phyloP scores from a whole-genome alignment of 2,888 invertebrate species.

The Bhutanitis thaidina region DNA sequence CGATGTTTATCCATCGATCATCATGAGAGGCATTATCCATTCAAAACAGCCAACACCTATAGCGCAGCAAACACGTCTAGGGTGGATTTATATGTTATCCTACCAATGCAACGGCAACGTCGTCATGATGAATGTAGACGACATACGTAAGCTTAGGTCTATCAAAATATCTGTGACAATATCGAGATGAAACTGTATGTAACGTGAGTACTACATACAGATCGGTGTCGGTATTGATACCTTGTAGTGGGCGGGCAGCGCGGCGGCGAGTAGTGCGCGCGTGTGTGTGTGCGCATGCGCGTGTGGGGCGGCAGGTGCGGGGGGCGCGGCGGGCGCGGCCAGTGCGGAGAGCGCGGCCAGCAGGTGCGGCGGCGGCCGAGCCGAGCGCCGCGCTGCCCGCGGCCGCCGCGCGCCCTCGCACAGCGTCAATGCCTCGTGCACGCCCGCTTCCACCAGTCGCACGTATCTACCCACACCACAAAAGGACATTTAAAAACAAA shows the following conservation, averaged over 20 bases:
- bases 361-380: slow-evolving; percentile 90
- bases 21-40: no score
- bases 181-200: no score
- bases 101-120: no score
- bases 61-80: no score
- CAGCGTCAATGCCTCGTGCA: slow-evolving; percentile 92
- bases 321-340: slow-evolving; percentile 65
- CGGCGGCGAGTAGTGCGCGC: slow-evolving; percentile 68
- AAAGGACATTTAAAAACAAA: no score
- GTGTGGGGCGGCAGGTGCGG: slow-evolving; percentile 63
- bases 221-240: slow-evolving; percentile 18
- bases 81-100: no score
- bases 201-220: no score
- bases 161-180: no score
- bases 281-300: slow-evolving; percentile 81
- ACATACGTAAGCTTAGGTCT: no score
- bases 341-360: slow-evolving; percentile 82
- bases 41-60: no score
- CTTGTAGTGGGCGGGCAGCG: slow-evolving; percentile 39
- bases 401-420: slow-evolving; percentile 67
- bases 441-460: slow-evolving; percentile 91
- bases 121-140: no score
- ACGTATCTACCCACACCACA: slow-evolving; percentile 83
- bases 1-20: no score
- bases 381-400: slow-evolving; percentile 75